These are phyloP conservation scores for Chelonus formosanus DNA, from an alignment of 2,888 invertebrate genomes.

Conservation along the genomic window DNA sequence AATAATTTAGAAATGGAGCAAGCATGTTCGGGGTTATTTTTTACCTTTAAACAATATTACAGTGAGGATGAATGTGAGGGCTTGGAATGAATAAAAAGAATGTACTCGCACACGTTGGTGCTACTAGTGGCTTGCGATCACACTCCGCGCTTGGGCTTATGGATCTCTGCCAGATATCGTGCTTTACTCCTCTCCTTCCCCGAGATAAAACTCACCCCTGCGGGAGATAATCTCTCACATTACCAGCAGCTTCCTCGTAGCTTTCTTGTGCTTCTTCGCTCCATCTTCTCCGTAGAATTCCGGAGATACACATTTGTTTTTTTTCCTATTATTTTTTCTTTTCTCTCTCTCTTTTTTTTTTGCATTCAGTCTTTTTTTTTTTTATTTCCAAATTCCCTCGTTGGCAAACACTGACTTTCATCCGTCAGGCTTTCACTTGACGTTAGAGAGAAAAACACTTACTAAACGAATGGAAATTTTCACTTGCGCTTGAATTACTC, in stretches of 20 bases:
- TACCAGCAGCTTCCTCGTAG: slow-evolving; percentile 30
- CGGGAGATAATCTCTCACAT: slow-evolving; percentile 34
- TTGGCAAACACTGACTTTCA: slow-evolving; percentile 34
- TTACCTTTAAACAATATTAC: slow-evolving; percentile 18
- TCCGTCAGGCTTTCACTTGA: slow-evolving; percentile 29
- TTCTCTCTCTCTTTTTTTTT: neutral
- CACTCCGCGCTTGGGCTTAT: slow-evolving; percentile 24
- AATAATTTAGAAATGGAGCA: slow-evolving; percentile 13
- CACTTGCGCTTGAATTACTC: slow-evolving; percentile 25
- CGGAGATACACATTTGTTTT: slow-evolving; percentile 22
- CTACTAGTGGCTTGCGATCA: slow-evolving; percentile 9
- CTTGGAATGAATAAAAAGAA: slow-evolving; percentile 11
- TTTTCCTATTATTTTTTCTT: slow-evolving; percentile 11
- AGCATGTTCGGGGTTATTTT: slow-evolving; percentile 4
- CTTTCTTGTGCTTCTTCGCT: slow-evolving; percentile 21
- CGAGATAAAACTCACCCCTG: slow-evolving; percentile 21
- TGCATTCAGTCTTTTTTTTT: slow-evolving; percentile 18
- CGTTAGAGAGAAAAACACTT: slow-evolving; percentile 19
- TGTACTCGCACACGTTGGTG: slow-evolving; percentile 11
- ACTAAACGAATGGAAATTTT: slow-evolving; percentile 27
- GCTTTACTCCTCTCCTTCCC: slow-evolving; percentile 6
- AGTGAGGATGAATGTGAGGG: slow-evolving; percentile 20
- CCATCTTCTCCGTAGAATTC: slow-evolving; percentile 6
- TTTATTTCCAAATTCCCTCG: slow-evolving; percentile 27
- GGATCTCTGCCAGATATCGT: slow-evolving; percentile 33